A percentile compares a stretch with the other conserved stretches of the same genome.
Conservation (phyloP, 1,140 invertebrate genomes). For the Ceratina japonica region DNA sequence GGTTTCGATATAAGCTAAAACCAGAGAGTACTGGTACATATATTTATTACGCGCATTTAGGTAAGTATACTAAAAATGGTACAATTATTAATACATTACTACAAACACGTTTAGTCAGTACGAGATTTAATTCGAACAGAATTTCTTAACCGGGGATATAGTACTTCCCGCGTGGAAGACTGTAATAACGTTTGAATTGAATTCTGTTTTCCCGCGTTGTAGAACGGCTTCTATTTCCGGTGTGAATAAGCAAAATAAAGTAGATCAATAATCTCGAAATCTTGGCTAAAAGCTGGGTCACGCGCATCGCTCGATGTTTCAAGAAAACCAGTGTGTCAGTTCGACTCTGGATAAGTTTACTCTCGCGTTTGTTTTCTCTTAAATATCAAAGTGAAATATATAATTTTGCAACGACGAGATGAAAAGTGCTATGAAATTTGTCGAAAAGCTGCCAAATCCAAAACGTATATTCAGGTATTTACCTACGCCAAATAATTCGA, state of each 20-base stretch:
- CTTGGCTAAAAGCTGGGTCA: slow-evolving; percentile 38
- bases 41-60: slow-evolving; percentile 82
- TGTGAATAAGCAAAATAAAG: slow-evolving; percentile 42
- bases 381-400: background rate
- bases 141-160: too few species aligned
- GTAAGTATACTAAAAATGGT: slow-evolving; percentile 66
- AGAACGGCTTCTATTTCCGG: slow-evolving; percentile 42
- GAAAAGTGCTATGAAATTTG: slow-evolving; percentile 7
- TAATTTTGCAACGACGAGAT: background rate
- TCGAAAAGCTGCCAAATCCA: too few species aligned
- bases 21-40: slow-evolving; percentile 81
- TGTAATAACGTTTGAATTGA: background rate
- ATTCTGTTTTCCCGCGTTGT: slow-evolving; percentile 46
- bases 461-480: background rate
- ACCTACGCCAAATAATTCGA: background rate
- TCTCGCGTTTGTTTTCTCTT: background rate
- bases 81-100: background rate
- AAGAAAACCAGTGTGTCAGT: background rate
- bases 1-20: slow-evolving; percentile 80
- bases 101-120: too few species aligned
- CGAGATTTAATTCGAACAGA: too few species aligned
- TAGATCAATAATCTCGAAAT: slow-evolving; percentile 45
- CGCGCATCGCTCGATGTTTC: background rate
- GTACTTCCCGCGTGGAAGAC: too few species aligned
- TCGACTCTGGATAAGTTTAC: background rate